Evolutionary conservation across 2,113 vertebrate genomes (phyloP), one percentile per base, ranked within the genome.

Genomic region (Salvelinus namaycush): DNA sequence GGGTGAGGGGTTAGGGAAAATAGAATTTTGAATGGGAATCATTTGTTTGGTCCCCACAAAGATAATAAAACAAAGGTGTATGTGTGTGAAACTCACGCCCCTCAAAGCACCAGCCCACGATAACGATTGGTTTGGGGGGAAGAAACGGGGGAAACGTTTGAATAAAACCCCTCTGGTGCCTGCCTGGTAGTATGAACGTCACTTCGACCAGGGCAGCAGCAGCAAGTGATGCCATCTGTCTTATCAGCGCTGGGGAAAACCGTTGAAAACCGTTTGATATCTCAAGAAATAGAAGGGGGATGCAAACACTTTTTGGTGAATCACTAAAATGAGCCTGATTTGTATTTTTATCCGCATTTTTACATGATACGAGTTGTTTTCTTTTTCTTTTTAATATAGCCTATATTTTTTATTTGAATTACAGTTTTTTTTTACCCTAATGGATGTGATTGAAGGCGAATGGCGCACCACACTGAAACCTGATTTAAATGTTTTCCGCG

Each of bases 111-210:
- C 91, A 79, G 84, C 84, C 87, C 86, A 84, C 74, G 75, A 68
- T 79, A 77, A 76, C 66, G 84, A 92, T 91, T 92, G 92, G 93
- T 86, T 78, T 83, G 44, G 77, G 76, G 76, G 72, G 59, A 75
- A 80, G 82, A 78, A 76, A 82, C 70, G 72, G 76, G 70, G 9
- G 72, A 72, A 72, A 74, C 39, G 76, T 78, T 89, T 76, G 83
- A 83, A 92, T 93, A 92, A 90, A 90, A 85, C 67, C 66, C 86
- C 59, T 80, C 74, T 24, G 48, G 51, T 62, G 59, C n/a, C n/a
- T 62, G 18, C 20, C 18, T 20, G 0, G 5, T 62, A 0, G 5
- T n/a, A 62, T 62, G 59, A 62, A 62, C 24, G 6, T 11, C 54
- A 62, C 59, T 62, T 11, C 59, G 7, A 62, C 18, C n/a, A 20